Conservation (phyloP, 37 sponge, comb jelly and placozoan species). For the Chondrosia reniformis region DNA sequence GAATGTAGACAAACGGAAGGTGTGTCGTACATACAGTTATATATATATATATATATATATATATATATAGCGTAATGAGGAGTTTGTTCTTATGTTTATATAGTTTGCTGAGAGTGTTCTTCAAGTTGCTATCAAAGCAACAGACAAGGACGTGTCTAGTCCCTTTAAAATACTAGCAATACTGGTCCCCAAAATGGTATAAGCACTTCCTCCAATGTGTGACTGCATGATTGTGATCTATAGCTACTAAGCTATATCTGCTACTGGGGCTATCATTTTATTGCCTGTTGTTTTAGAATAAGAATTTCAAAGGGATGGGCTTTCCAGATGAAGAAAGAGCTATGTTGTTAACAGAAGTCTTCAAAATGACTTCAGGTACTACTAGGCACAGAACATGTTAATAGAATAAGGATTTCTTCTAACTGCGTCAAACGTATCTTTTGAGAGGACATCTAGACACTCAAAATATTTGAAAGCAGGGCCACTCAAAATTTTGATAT, state of each 20-base stretch:
- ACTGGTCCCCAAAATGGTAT: constrained; percentile 63
- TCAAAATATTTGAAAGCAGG: too few relatives aligned
- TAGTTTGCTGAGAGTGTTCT: constrained; percentile 44
- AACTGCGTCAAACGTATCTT: too few relatives aligned
- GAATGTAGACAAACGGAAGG: neutral
- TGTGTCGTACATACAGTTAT: neutral
- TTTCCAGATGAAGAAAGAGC: neutral
- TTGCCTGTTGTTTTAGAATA: neutral
- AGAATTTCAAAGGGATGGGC: neutral
- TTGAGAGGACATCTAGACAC: too few relatives aligned
- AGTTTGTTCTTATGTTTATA: neutral
- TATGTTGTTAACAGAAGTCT: neutral
- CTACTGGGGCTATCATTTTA: neutral
- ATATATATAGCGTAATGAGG: neutral
- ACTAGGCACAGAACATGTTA: too few relatives aligned
- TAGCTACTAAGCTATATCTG: neutral
- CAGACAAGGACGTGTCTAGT: constrained; percentile 26
- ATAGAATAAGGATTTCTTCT: too few relatives aligned
- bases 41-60: neutral
- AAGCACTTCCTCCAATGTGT: neutral
- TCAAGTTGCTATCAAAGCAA: constrained; percentile 33
- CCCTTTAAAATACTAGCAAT: constrained; percentile 67
- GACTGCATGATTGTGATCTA: neutral
- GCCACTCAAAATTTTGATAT: too few relatives aligned
- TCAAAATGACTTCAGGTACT: neutral